phyloP scores from a whole-genome alignment of 2,888 invertebrate genomes.

The Nomada flava region DNA sequence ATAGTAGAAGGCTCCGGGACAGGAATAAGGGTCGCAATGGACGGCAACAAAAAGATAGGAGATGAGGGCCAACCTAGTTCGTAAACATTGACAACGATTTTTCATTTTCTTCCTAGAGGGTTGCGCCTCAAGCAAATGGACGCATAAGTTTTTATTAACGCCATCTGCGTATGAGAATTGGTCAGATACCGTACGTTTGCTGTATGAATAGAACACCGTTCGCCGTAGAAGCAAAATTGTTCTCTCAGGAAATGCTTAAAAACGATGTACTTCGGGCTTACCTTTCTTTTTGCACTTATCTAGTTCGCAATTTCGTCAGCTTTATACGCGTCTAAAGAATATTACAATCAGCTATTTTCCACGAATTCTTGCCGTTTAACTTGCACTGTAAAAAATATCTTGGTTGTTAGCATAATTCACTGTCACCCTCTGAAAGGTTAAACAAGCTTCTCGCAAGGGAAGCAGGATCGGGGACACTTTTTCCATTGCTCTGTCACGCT shows the following conservation, averaged over 20 bases:
- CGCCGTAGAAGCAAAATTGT: too few relatives aligned
- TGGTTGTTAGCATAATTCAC: constrained; percentile 31
- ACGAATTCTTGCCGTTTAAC: background rate
- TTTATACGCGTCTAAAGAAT: background rate
- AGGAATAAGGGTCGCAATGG: constrained; percentile 10
- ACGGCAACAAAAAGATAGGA: constrained; percentile 3
- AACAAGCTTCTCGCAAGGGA: constrained; percentile 24
- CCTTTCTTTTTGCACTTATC: too few relatives aligned
- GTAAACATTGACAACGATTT: constrained; percentile 7
- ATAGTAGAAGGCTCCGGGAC: background rate
- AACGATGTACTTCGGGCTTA: too few relatives aligned
- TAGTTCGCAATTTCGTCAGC: background rate
- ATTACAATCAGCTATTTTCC: background rate
- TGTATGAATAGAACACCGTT: background rate
- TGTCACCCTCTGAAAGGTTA: constrained; percentile 36
- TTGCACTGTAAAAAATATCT: constrained; percentile 16
- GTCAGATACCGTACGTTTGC: background rate
- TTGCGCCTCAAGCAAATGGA: background rate
- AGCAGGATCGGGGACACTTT: constrained; percentile 29
- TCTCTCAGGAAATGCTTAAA: too few relatives aligned
- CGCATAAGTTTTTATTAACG: constrained; percentile 8
- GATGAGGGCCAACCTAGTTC: background rate
- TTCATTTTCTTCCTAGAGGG: constrained; percentile 8
- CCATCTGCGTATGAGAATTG: background rate
- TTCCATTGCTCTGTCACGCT: constrained; percentile 9